A percentile compares a stretch with the other conserved stretches of the same genome.
Evolutionary conservation across 2,797 vertebrate species (phyloP).

Genomic region (Periparus ater): DNA sequence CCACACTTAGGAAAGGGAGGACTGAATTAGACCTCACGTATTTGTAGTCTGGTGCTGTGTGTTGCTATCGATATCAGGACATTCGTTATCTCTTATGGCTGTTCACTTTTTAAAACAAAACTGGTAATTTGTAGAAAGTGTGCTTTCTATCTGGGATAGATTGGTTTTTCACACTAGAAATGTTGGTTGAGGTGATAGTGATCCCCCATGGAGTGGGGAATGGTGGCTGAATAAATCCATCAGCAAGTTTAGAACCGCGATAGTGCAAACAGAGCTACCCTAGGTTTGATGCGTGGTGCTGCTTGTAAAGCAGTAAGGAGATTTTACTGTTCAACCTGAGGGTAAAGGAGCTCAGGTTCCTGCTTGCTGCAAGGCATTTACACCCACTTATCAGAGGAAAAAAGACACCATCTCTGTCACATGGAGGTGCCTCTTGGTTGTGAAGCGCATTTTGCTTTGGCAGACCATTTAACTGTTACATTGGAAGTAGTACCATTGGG

Average conservation of each 20-base stretch:
- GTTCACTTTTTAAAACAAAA: background rate
- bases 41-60: background rate
- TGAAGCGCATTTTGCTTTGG: background rate
- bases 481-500: background rate
- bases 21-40: background rate
- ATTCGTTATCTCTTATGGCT: background rate
- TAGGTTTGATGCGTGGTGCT: background rate
- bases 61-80: background rate
- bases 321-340: background rate
- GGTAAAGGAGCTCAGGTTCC: background rate
- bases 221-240: background rate
- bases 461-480: background rate
- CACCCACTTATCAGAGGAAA: background rate
- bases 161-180: background rate
- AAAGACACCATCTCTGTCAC: background rate
- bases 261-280: background rate
- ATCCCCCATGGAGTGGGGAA: background rate
- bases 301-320: background rate
- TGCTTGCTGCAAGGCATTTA: background rate
- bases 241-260: background rate
- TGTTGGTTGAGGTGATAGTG: background rate
- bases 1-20: background rate
- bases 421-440: background rate
- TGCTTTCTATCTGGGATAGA: background rate
- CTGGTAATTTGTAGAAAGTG: background rate